Evolutionary conservation across 2,888 invertebrate genomes (phyloP).

Genomic region (Clostera curtula): DNA sequence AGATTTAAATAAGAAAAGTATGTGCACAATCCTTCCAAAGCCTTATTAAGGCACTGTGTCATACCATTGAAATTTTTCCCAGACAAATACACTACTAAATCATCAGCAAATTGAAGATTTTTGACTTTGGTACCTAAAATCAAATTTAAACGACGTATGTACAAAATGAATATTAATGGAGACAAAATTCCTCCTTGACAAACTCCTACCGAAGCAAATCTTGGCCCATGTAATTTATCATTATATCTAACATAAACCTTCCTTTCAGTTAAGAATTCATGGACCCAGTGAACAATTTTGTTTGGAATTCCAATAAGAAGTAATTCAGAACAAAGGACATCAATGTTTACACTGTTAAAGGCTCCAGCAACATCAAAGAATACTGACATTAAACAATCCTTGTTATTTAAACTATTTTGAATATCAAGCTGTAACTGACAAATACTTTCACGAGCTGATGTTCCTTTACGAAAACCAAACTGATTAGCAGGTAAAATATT

Average conservation of each 20-base stretch:
- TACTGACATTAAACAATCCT: not conserved
- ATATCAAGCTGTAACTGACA: constrained; percentile 2
- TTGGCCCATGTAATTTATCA: not conserved
- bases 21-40: not conserved
- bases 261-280: not conserved
- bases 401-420: not conserved
- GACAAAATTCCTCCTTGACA: constrained; percentile 3
- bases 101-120: constrained; percentile 3
- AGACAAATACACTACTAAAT: not conserved
- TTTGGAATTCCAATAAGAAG: not conserved
- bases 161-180: constrained; percentile 1
- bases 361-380: not conserved
- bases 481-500: not conserved
- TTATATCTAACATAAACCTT: not conserved
- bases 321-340: not conserved
- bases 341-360: not conserved
- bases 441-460: not conserved
- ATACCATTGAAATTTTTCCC: not conserved
- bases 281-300: not conserved
- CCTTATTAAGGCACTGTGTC: not conserved
- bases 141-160: constrained; percentile 1
- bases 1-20: constrained; percentile 1
- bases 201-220: constrained; percentile 1
- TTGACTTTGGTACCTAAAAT: constrained; percentile 1
- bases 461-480: not conserved